phyloP scores from a whole-genome alignment of 2,888 invertebrate species.

The Ceratothoa steindachneri region DNA sequence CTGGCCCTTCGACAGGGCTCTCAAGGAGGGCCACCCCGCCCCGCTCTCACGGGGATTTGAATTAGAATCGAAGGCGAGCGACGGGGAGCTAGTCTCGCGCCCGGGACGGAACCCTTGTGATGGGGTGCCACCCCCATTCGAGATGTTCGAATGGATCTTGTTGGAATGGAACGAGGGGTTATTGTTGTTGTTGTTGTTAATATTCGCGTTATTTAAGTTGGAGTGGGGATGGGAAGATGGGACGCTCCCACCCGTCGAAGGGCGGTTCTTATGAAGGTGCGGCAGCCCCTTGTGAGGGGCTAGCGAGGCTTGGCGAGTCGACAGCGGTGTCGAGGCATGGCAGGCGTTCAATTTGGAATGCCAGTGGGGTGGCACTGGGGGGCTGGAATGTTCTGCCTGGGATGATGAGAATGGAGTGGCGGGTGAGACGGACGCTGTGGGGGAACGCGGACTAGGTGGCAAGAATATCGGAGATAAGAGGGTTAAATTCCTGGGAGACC shows the following conservation, averaged over 20 bases:
- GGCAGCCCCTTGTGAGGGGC: background rate
- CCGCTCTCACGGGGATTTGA: background rate
- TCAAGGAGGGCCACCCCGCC: background rate
- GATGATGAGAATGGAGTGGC: background rate
- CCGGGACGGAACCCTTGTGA: too few relatives aligned
- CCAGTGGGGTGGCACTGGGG: background rate
- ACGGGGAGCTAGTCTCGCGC: background rate
- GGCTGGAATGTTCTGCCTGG: background rate
- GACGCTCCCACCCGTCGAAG: background rate
- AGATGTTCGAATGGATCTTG: background rate
- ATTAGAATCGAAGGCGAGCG: background rate
- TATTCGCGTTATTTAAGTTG: background rate
- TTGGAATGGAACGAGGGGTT: background rate
- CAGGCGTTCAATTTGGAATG: background rate
- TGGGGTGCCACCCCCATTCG: background rate
- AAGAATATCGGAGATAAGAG: slow-evolving; percentile 42
- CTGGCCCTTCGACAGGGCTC: background rate
- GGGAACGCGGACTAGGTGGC: slow-evolving; percentile 42
- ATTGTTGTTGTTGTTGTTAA: too few relatives aligned
- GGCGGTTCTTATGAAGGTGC: background rate
- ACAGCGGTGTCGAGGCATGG: background rate
- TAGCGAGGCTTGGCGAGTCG: background rate
- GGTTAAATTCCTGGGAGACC: slow-evolving; percentile 41
- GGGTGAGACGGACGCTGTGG: background rate
- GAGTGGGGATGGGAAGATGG: background rate